These are phyloP conservation scores for Thysanoteuthis rhombus DNA, from an alignment of 2,888 invertebrate genomes.

Conservation along the genomic window DNA sequence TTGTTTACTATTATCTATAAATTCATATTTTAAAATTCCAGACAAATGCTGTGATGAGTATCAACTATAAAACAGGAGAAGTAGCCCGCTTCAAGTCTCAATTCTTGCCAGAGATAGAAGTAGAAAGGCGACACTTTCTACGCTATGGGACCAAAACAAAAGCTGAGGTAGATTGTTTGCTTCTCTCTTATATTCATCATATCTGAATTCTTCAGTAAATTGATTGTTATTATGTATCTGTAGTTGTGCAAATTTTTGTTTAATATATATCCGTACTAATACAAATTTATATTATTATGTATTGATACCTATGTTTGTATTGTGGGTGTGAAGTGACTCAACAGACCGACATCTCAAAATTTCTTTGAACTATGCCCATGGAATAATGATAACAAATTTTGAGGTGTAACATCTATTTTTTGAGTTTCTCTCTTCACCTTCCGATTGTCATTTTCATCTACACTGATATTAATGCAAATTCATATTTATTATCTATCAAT, in stretches of 20 bases:
- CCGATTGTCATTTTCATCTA: no score
- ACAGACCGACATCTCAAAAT: no score
- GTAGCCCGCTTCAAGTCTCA: slow-evolving; percentile 52
- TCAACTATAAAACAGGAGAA: slow-evolving; percentile 62
- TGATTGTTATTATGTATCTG: background rate
- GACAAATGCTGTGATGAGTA: slow-evolving; percentile 60
- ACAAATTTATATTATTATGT: background rate
- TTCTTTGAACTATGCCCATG: no score
- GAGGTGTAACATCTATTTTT: no score
- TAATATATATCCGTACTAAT: background rate
- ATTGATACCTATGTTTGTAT: no score
- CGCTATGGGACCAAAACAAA: slow-evolving; percentile 40
- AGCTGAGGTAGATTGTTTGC: slow-evolving; percentile 40
- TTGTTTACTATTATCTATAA: background rate
- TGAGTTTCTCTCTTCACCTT: no score
- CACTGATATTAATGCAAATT: background rate
- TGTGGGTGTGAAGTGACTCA: no score
- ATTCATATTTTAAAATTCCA: slow-evolving; percentile 38
- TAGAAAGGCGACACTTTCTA: slow-evolving; percentile 54
- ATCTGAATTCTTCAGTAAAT: no score
- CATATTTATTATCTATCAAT: background rate
- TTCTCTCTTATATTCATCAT: background rate
- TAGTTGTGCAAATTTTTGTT: background rate
- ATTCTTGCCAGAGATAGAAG: slow-evolving; percentile 55
- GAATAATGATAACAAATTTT: no score